These are phyloP conservation scores for Diploscapter pachys DNA, from an alignment of 1,140 invertebrate species.

Conservation along the genomic window DNA sequence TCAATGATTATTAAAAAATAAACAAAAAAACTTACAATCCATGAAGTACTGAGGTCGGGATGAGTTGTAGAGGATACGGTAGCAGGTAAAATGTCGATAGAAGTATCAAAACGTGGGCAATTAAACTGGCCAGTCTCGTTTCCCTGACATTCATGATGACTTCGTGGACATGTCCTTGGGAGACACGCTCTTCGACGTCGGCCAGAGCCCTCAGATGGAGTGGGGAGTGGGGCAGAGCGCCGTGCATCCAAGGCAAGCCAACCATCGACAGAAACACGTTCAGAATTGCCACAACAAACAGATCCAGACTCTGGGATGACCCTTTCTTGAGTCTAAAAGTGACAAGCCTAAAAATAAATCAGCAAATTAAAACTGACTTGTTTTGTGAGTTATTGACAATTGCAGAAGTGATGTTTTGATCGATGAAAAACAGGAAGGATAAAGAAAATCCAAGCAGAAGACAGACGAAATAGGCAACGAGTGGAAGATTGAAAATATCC, in stretches of 20 bases:
- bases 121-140: constrained; percentile 67
- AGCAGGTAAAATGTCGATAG: constrained; percentile 66
- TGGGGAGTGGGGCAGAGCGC: constrained; percentile 69
- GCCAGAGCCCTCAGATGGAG: constrained; percentile 69
- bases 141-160: constrained; percentile 70
- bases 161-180: constrained; percentile 69
- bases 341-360: background rate
- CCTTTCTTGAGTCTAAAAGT: constrained; percentile 68
- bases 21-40: constrained; percentile 60
- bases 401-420: constrained; percentile 70
- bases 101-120: constrained; percentile 69
- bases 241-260: constrained; percentile 69
- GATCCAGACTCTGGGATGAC: constrained; percentile 68
- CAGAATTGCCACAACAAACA: constrained; percentile 68
- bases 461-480: constrained; percentile 63
- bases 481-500: constrained; percentile 56
- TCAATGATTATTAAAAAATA: too few species aligned
- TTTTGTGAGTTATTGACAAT: constrained; percentile 70
- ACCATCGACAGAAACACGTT: constrained; percentile 68
- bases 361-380: too few species aligned
- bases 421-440: constrained; percentile 71
- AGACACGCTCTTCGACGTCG: constrained; percentile 69
- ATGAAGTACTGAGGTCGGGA: constrained; percentile 68
- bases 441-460: constrained; percentile 68
- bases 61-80: constrained; percentile 66